phyloP scores from a whole-genome alignment of 2,797 vertebrate genomes.

The Pantherophis vulpinus region DNA sequence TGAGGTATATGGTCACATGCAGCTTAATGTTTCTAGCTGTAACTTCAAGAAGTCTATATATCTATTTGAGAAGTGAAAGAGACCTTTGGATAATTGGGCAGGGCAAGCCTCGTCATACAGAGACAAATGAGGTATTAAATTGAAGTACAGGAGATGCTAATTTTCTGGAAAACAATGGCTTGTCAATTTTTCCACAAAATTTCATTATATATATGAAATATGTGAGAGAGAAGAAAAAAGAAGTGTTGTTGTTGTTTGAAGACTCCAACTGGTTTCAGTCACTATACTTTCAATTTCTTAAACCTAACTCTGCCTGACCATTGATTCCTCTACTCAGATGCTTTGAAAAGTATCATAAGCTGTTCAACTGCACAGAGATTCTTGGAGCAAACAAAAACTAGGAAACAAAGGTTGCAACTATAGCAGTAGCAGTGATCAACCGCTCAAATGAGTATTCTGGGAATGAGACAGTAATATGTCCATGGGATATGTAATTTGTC shows the following conservation, averaged over 20 bases:
- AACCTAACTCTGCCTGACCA: neutral
- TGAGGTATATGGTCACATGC: neutral
- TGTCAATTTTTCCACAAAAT: neutral
- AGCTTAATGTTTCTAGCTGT: slow-evolving; percentile 9
- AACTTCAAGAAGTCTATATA: slow-evolving; percentile 14
- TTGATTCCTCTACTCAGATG: neutral
- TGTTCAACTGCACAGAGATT: neutral
- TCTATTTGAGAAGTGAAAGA: slow-evolving; percentile 15
- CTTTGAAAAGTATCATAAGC: neutral
- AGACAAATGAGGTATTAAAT: slow-evolving; percentile 22
- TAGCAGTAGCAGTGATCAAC: neutral
- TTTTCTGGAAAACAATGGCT: neutral
- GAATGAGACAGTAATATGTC: neutral
- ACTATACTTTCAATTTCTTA: neutral
- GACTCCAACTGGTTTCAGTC: neutral
- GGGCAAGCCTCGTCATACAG: neutral
- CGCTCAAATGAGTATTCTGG: neutral
- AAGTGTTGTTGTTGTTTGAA: neutral
- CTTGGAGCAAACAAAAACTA: neutral
- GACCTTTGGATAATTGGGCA: slow-evolving; percentile 18
- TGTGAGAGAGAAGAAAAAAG: neutral
- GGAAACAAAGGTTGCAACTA: neutral
- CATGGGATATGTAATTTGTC: neutral
- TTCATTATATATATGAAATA: neutral
- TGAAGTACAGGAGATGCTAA: neutral